A percentile compares a stretch with the other conserved stretches of the same genome.
These are phyloP conservation scores for Pangasius djambal DNA, from an alignment of 2,797 vertebrate genomes.

Conservation along the genomic window DNA sequence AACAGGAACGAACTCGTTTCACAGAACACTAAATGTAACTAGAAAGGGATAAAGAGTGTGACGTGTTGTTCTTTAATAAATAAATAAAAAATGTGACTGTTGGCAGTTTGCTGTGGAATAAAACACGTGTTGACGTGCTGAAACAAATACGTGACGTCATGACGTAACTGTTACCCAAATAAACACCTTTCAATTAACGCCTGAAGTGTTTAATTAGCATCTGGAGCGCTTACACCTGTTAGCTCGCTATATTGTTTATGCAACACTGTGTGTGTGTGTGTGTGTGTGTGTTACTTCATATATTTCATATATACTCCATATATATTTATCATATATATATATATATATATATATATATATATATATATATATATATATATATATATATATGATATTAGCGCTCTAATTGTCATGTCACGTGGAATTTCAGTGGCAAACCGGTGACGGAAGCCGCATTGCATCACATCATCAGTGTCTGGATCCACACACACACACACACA, in stretches of 20 bases:
- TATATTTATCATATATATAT: too few relatives aligned
- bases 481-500: constrained; percentile 22
- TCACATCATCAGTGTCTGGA: constrained; percentile 71
- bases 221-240: background rate
- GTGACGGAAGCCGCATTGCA: constrained; percentile 79
- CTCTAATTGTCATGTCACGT: constrained; percentile 1
- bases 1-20: background rate
- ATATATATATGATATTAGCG: background rate
- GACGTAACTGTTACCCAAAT: background rate
- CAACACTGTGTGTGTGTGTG: background rate
- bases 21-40: background rate
- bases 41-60: background rate
- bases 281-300: background rate
- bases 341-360: too few relatives aligned
- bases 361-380: too few relatives aligned
- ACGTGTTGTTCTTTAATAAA: background rate
- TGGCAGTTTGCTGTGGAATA: background rate
- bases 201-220: background rate
- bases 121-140: background rate
- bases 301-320: background rate
- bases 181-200: background rate
- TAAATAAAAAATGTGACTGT: too few relatives aligned
- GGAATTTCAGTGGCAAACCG: constrained; percentile 52
- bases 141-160: too few relatives aligned
- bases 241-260: background rate